phyloP scores from a whole-genome alignment of 2,797 vertebrate genomes.

The Bufotes viridis region DNA sequence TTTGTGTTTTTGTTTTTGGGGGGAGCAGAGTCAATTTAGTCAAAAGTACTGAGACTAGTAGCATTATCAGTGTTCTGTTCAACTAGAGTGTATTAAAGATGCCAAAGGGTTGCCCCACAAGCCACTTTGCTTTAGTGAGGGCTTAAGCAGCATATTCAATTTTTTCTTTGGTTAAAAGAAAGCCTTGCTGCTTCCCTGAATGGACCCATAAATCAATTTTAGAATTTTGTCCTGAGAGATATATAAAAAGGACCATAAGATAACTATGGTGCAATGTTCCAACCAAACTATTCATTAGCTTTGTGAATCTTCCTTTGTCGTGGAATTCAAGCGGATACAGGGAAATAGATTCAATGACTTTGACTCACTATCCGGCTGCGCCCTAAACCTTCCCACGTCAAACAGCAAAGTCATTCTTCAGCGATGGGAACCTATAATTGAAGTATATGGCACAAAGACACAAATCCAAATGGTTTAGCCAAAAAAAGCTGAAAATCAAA shows the following conservation, averaged over 20 bases:
- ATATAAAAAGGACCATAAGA: background rate
- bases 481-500: conserved; percentile 45
- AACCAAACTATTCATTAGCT: background rate
- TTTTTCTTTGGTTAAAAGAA: background rate
- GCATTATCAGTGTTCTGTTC: background rate
- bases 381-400: conserved; percentile 25
- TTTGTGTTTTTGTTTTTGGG: too few species aligned
- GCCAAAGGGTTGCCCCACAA: background rate
- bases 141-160: background rate
- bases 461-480: conserved; percentile 31
- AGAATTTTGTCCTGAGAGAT: background rate
- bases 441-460: conserved; percentile 25
- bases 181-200: background rate
- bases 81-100: background rate
- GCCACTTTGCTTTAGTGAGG: background rate
- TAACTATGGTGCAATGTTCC: background rate
- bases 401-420: conserved; percentile 37
- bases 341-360: conserved; percentile 26
- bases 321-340: background rate
- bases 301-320: conserved; percentile 13
- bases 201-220: background rate
- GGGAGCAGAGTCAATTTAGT: background rate
- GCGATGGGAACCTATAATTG: conserved; percentile 48
- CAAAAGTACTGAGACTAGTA: background rate
- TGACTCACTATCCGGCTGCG: conserved; percentile 35